Conservation (phyloP, 2,888 invertebrate genomes). For the Cyclophora albipunctata region DNA sequence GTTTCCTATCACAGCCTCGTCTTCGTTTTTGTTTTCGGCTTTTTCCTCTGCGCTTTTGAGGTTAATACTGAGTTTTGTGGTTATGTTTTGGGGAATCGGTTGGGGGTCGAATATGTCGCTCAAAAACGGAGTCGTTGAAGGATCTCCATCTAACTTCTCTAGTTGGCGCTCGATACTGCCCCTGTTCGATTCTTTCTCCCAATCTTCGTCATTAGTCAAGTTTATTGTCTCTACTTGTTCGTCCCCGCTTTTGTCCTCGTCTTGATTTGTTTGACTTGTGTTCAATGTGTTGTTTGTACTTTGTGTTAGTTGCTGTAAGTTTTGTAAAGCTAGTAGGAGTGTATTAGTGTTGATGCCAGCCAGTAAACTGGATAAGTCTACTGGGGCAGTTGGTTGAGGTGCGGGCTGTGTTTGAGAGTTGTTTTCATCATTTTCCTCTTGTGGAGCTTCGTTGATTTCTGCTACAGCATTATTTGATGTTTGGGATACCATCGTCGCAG, state of each 20-base stretch:
- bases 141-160: conserved; percentile 49
- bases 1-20: conserved; percentile 58
- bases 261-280: conserved; percentile 16
- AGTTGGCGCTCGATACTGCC: conserved; percentile 60
- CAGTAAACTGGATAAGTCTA: conserved; percentile 51
- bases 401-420: neutral
- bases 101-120: conserved; percentile 69
- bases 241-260: conserved; percentile 16
- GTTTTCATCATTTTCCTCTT: conserved; percentile 6
- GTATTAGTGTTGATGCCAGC: conserved; percentile 60
- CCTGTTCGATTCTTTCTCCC: conserved; percentile 58
- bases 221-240: conserved; percentile 51
- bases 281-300: conserved; percentile 22
- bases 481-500: neutral
- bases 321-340: conserved; percentile 58
- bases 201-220: conserved; percentile 63
- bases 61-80: conserved; percentile 49
- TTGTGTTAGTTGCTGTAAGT: conserved; percentile 54
- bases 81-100: conserved; percentile 46
- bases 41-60: conserved; percentile 36
- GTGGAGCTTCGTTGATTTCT: conserved; percentile 1
- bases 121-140: conserved; percentile 63
- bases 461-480: too few species aligned
- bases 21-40: conserved; percentile 36
- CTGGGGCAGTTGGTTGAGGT: conserved; percentile 15